Conservation (phyloP, 2,113 vertebrate genomes). For the Tachysurus vachellii region DNA sequence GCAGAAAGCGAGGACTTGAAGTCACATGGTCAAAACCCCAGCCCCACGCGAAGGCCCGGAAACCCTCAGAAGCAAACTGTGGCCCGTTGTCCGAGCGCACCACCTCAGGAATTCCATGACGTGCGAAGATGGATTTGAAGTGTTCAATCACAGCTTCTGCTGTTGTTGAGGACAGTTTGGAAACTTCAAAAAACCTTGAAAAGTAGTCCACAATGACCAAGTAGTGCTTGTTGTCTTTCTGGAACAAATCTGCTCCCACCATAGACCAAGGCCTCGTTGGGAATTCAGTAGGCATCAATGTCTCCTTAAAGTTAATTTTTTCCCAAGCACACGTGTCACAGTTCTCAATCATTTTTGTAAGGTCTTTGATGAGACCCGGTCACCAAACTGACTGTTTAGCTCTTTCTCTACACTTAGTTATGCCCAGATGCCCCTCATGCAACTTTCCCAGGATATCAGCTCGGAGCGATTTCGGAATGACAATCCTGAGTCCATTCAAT, state of each 20-base stretch:
- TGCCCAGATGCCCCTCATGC: constrained; percentile 30
- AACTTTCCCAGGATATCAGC: constrained; percentile 32
- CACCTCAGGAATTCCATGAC: too few relatives aligned
- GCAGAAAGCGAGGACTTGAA: constrained; percentile 37
- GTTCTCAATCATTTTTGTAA: constrained; percentile 19
- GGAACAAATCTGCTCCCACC: too few relatives aligned
- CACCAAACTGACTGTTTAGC: constrained; percentile 40
- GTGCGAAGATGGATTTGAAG: constrained; percentile 20
- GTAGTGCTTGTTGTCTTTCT: too few relatives aligned
- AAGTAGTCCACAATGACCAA: too few relatives aligned
- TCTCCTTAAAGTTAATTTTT: constrained; percentile 22
- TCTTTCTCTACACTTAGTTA: constrained; percentile 41
- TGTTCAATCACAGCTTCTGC: background rate
- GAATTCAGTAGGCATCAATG: constrained; percentile 27
- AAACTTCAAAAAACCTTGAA: too few relatives aligned
- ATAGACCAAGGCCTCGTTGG: constrained; percentile 15
- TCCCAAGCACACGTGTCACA: constrained; percentile 20
- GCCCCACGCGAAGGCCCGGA: background rate
- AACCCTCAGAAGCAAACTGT: too few relatives aligned
- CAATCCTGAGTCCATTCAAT: constrained; percentile 29
- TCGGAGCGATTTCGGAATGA: constrained; percentile 32
- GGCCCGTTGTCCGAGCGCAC: too few relatives aligned
- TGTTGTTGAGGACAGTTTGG: background rate
- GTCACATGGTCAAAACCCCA: constrained; percentile 48
- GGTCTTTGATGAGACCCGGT: constrained; percentile 34